Percentiles rank a stretch among this genome's conserved stretches.
Evolutionary conservation across 2,113 vertebrate genomes (phyloP).

Genomic region (Dissostichus mawsoni): DNA sequence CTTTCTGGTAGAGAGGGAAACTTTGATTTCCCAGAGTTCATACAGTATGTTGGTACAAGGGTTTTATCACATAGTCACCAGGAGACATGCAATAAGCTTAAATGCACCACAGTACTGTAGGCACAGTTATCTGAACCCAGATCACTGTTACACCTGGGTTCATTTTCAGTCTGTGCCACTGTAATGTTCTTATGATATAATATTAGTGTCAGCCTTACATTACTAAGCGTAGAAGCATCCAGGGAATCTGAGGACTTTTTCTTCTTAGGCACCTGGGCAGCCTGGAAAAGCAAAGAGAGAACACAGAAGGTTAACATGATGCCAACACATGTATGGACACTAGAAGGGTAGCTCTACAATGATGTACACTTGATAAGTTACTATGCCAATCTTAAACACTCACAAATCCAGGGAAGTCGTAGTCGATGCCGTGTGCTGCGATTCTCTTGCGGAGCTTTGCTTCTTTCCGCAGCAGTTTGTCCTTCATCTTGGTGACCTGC

Average conservation of each 20-base stretch:
- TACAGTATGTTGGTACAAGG: constrained; percentile 72
- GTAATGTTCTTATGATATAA: neutral
- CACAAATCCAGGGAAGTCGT: constrained; percentile 95
- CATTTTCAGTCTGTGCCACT: constrained; percentile 90
- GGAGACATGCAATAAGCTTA: constrained; percentile 73
- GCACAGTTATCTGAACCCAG: constrained; percentile 89
- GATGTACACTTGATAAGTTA: neutral
- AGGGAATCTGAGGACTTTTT: constrained; percentile 55
- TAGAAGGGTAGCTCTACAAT: neutral
- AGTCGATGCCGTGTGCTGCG: constrained; percentile 88
- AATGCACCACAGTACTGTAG: constrained; percentile 84
- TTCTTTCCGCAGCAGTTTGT: constrained; percentile 89
- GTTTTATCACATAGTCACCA: constrained; percentile 70
- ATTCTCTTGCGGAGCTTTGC: constrained; percentile 86
- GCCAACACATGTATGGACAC: neutral
- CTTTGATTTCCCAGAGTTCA: neutral
- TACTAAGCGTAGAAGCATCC: constrained; percentile 74
- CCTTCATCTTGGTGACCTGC: constrained; percentile 81
- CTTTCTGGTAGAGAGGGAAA: too few species aligned
- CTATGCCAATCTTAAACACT: constrained; percentile 63
- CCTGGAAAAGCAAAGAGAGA: constrained; percentile 52
- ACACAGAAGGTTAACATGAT: neutral
- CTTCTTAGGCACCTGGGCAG: constrained; percentile 75
- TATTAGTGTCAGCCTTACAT: constrained; percentile 54
- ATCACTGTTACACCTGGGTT: constrained; percentile 68